Percentiles rank a stretch among this genome's conserved stretches.
These are phyloP conservation scores for Sycophila sp. DNA, from an alignment of 1,140 invertebrate genomes.

Conservation along the genomic window DNA sequence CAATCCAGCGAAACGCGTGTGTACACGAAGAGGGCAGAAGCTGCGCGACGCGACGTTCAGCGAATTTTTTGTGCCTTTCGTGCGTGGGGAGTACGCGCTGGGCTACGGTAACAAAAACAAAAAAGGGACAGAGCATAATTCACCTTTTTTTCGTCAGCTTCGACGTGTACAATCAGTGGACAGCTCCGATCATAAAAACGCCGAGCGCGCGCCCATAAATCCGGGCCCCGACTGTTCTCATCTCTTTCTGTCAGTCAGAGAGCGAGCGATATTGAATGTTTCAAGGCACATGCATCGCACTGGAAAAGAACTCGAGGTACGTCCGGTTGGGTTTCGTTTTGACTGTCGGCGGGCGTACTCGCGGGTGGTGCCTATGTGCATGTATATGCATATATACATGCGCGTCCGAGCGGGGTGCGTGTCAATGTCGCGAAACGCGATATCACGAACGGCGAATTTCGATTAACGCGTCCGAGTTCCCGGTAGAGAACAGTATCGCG, in stretches of 20 bases:
- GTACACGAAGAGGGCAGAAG: too few species aligned
- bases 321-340: neutral
- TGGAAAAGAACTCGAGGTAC: neutral
- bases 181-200: neutral
- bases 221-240: neutral
- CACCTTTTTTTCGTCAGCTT: neutral
- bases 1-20: neutral
- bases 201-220: neutral
- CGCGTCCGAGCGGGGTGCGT: neutral
- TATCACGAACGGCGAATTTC: conserved; percentile 17
- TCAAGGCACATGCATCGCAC: neutral
- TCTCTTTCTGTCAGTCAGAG: neutral
- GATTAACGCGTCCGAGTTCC: neutral
- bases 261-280: conserved; percentile 11
- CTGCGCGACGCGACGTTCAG: neutral
- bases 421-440: conserved; percentile 18
- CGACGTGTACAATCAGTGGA: neutral
- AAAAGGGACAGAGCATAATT: neutral
- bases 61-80: neutral
- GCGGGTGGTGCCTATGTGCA: too few species aligned
- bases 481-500: neutral
- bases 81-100: too few species aligned
- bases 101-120: neutral
- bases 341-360: too few species aligned
- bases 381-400: too few species aligned